Conservation (phyloP, 1,140 invertebrate species). For the Capitella teleta region DNA sequence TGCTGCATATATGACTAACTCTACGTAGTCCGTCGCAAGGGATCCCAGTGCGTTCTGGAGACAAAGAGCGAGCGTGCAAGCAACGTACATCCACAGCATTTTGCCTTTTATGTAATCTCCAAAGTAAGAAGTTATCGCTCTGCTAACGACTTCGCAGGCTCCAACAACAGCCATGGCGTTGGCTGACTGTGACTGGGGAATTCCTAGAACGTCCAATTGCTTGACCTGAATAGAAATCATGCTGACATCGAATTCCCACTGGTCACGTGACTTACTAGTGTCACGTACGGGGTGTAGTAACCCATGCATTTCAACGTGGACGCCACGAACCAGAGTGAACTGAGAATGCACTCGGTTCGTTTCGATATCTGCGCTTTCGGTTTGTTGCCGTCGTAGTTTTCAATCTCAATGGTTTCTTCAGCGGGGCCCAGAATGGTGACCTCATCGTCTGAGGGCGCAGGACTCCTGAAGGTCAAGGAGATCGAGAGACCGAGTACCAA, state of each 20-base stretch:
- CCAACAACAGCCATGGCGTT: slow-evolving; percentile 2
- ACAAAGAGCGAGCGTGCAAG: background rate
- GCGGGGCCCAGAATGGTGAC: no score
- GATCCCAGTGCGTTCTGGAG: slow-evolving; percentile 5
- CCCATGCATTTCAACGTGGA: slow-evolving; percentile 5
- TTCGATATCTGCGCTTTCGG: background rate
- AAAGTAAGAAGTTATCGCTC: slow-evolving; percentile 3
- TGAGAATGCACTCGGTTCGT: background rate
- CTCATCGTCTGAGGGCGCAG: background rate
- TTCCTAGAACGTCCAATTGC: slow-evolving; percentile 6
- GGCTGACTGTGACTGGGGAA: slow-evolving; percentile 1
- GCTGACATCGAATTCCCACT: background rate
- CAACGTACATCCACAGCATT: slow-evolving; percentile 2
- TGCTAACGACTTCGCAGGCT: slow-evolving; percentile 1
- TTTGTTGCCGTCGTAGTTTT: background rate
- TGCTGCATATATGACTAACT: slow-evolving; percentile 6
- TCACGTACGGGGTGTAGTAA: slow-evolving; percentile 6
- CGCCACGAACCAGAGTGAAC: slow-evolving; percentile 1
- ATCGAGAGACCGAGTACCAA: slow-evolving; percentile 4
- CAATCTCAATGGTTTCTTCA: background rate
- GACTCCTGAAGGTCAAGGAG: background rate
- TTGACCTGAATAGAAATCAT: slow-evolving; percentile 4
- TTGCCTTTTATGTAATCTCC: slow-evolving; percentile 3
- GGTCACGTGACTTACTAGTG: slow-evolving; percentile 3
- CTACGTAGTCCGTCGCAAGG: background rate